phyloP scores from a whole-genome alignment of 2,888 invertebrate genomes.

The Aporophyla nigra region DNA sequence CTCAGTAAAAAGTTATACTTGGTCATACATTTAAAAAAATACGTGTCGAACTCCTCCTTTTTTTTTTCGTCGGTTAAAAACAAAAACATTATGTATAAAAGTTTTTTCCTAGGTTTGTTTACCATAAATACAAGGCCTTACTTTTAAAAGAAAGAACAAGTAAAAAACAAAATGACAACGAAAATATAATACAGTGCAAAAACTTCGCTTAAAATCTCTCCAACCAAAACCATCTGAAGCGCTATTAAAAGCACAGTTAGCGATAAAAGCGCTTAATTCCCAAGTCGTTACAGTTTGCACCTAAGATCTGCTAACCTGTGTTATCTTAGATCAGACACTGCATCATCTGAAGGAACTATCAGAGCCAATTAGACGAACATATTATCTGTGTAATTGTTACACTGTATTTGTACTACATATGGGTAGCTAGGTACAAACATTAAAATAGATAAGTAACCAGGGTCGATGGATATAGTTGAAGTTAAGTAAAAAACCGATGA shows the following conservation, averaged over 20 bases:
- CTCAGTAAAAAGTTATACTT: too few relatives aligned
- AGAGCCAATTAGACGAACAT: constrained; percentile 30
- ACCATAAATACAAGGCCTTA: not conserved
- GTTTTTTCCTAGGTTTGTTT: not conserved
- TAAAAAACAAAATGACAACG: not conserved
- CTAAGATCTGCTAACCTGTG: constrained; percentile 28
- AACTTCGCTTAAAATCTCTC: not conserved
- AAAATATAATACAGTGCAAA: not conserved
- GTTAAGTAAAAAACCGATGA: too few relatives aligned
- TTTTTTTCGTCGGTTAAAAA: not conserved
- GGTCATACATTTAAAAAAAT: too few relatives aligned
- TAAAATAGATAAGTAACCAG: too few relatives aligned
- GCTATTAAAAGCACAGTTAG: constrained; percentile 10
- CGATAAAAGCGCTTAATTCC: constrained; percentile 40
- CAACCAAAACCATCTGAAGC: constrained; percentile 2
- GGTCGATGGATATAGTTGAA: too few relatives aligned
- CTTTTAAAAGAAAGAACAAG: not conserved
- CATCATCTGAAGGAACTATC: constrained; percentile 21
- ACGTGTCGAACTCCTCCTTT: too few relatives aligned
- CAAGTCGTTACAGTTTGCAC: constrained; percentile 22
- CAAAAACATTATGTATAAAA: not conserved
- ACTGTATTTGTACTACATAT: not conserved
- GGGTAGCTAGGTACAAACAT: not conserved
- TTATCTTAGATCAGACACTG: constrained; percentile 25
- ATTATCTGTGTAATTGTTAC: not conserved